Evolutionary conservation across 2,797 vertebrate genomes (phyloP).

Genomic region (Tapera naevia): DNA sequence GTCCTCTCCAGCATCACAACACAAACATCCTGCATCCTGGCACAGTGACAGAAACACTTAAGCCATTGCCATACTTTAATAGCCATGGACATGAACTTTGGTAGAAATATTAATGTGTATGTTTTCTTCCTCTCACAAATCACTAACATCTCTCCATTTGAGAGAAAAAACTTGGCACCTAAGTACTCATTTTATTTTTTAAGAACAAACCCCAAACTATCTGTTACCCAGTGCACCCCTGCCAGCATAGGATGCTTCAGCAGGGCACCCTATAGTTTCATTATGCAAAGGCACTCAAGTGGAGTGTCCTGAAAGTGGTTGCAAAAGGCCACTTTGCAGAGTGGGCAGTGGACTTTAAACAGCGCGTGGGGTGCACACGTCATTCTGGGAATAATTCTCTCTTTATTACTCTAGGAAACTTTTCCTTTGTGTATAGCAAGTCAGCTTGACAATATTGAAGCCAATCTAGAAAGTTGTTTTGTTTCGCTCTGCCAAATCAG

Average conservation of each 20-base stretch:
- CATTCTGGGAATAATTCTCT: conserved; percentile 12
- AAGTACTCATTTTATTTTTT: background rate
- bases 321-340: background rate
- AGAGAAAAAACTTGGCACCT: background rate
- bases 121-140: background rate
- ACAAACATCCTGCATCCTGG: accelerated
- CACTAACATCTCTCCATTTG: background rate
- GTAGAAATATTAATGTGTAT: background rate
- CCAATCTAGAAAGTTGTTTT: background rate
- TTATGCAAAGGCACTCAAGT: background rate
- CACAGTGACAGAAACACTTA: accelerated
- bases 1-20: accelerated
- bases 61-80: accelerated
- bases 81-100: background rate
- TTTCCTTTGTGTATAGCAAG: background rate
- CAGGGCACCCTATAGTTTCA: background rate
- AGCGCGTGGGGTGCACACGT: background rate
- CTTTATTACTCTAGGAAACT: background rate
- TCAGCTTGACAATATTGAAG: background rate
- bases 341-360: background rate
- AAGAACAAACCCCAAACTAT: background rate
- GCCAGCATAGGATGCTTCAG: background rate
- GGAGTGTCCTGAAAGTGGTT: background rate
- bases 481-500: background rate
- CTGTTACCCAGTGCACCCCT: background rate